Evolutionary conservation across 2,113 vertebrate species (phyloP), one percentile per base, ranked within the genome.

Genomic region (Hiodon alosoides): DNA sequence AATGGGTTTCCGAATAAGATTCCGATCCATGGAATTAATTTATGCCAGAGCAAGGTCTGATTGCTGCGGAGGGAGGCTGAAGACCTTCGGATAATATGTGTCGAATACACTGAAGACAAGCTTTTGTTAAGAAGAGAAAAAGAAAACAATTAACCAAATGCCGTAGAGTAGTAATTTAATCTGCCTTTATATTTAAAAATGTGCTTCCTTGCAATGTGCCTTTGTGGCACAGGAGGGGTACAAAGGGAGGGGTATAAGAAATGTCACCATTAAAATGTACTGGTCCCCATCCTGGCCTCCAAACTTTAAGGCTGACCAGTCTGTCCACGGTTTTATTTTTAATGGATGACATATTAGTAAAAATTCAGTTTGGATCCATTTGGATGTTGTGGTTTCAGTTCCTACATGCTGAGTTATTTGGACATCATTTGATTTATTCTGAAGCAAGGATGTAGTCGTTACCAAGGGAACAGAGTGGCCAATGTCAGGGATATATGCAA

Each of bases 11-110:
- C 72, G 75, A 80, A 78, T 76, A 73, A 81, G 81, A 85, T 84
- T 82, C 67, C 65, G 79, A 86, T 82, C 82, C 71, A 72, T 52
- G 78, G 81, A 87, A 89, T 84, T 87, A 86, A 86, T 85, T 88
- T 80, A 85, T 84, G 83, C 86, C 82, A 77, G 78, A 83, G 79
- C 68, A 76, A 80, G 77, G 53, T 48, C 47, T 53, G 71, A 73
- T 60, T n/a, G 77, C 72, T 64, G 77, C 72, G 71, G 70, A 72
- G 11, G 52, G 59, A 71, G 74, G 17, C 53, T 50, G 7, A 51
- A 7, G 8, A 61, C 67, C 78, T 74, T 72, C 74, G 73, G 77
- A 78, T 78, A 84, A 72, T 76, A 78, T 76, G 76, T 76, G 76
- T 74, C 72, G 57, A 84, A 78, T 70, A 71, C 57, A 67, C 13